Conservation (phyloP, 2,797 vertebrate species). For the Periophthalmus magnuspinnatus region DNA sequence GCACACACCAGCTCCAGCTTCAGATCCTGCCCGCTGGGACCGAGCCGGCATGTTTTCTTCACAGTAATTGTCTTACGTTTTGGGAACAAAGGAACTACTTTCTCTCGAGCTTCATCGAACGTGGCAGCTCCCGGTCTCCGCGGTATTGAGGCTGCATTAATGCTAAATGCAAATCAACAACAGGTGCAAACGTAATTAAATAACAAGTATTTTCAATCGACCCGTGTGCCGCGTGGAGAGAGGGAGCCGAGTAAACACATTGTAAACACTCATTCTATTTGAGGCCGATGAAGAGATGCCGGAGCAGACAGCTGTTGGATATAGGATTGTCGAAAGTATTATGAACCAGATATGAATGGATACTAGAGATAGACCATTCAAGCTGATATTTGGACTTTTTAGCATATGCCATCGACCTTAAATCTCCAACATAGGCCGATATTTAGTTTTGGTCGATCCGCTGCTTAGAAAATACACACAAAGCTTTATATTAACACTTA, state of each 20-base stretch:
- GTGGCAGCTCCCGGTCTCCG: slow-evolving; percentile 36
- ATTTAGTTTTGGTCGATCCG: too few species aligned
- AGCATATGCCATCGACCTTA: too few species aligned
- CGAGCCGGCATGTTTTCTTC: slow-evolving; percentile 7
- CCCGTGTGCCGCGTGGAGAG: slow-evolving; percentile 5
- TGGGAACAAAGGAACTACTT: slow-evolving; percentile 21
- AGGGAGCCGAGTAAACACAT: slow-evolving; percentile 10
- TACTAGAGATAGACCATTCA: too few species aligned
- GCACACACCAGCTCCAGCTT: slow-evolving; percentile 12
- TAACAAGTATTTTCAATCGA: slow-evolving; percentile 46
- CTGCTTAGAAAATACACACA: too few species aligned
- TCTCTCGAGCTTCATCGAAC: slow-evolving; percentile 36
- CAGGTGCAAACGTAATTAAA: slow-evolving; percentile 50
- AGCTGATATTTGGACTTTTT: too few species aligned
- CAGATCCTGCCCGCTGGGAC: slow-evolving; percentile 16
- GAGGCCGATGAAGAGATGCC: slow-evolving; percentile 21
- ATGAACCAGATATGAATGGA: too few species aligned
- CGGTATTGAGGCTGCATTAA: slow-evolving; percentile 23
- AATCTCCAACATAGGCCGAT: too few species aligned
- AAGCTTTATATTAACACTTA: too few species aligned
- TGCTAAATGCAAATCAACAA: slow-evolving; percentile 54
- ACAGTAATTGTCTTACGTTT: slow-evolving; percentile 27
- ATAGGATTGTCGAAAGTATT: too few species aligned
- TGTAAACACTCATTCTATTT: slow-evolving; percentile 46
- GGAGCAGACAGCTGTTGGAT: slow-evolving; percentile 25